These are phyloP conservation scores for Pseudolaguvia tuberculata DNA, from an alignment of 2,113 vertebrate species.

Conservation along the genomic window DNA sequence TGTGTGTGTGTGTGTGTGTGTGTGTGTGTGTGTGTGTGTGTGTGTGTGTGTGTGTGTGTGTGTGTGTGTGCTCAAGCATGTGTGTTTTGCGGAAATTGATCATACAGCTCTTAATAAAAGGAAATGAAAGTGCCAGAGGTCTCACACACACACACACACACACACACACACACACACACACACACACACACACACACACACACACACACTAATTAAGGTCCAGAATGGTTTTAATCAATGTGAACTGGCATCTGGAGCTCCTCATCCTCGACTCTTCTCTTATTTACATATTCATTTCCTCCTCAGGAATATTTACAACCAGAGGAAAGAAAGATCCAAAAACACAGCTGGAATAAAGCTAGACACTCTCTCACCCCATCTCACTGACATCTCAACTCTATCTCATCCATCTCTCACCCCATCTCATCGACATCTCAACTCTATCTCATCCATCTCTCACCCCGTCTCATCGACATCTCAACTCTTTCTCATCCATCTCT, in stretches of 20 bases:
- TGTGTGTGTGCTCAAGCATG: neutral
- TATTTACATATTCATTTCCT: conserved; percentile 14
- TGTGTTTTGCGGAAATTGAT: neutral
- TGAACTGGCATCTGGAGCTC: conserved; percentile 11
- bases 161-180: neutral
- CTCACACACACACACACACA: no score
- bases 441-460: no score
- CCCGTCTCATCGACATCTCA: no score
- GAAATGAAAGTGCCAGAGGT: conserved; percentile 16
- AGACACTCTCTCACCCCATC: no score
- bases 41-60: neutral
- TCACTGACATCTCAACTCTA: no score
- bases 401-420: no score
- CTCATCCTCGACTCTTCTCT: conserved; percentile 2
- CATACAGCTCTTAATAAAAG: conserved; percentile 27
- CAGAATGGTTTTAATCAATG: neutral
- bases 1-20: no score
- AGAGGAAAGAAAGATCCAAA: neutral
- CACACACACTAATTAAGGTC: neutral
- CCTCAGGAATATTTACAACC: conserved; percentile 32
- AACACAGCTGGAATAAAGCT: neutral
- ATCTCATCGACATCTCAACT: no score
- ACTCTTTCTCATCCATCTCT: no score
- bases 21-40: neutral
- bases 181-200: neutral